These are phyloP conservation scores for Brachyptera putata DNA, from an alignment of 2,888 invertebrate genomes.

Conservation along the genomic window DNA sequence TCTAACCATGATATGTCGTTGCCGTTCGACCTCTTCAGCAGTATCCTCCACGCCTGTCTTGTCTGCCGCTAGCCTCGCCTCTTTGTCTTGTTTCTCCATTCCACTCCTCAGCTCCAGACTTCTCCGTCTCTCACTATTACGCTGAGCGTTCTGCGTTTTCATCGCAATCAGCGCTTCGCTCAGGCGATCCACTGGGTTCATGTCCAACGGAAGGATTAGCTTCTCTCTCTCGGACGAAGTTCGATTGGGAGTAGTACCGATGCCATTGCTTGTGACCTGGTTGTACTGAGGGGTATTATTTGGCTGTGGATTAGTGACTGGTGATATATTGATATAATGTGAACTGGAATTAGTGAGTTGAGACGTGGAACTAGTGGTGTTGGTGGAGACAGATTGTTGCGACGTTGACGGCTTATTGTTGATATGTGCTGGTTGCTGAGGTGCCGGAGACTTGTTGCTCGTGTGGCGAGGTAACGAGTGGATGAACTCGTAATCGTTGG, in stretches of 20 bases:
- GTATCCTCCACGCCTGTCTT: background rate
- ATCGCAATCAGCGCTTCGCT: constrained; percentile 12
- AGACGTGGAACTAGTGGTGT: background rate
- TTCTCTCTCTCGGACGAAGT: constrained; percentile 18
- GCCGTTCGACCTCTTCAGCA: no score
- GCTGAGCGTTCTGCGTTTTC: constrained; percentile 4
- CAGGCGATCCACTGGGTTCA: constrained; percentile 10
- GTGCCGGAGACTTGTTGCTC: background rate
- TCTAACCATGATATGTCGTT: background rate
- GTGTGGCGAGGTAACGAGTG: constrained; percentile 33
- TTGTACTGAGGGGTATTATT: no score
- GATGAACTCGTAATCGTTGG: constrained; percentile 46
- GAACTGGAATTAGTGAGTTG: background rate
- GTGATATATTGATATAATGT: background rate
- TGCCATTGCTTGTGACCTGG: background rate
- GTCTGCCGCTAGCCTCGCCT: background rate
- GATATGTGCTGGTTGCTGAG: background rate
- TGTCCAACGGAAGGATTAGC: constrained; percentile 28
- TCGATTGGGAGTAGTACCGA: background rate
- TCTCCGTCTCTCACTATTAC: background rate
- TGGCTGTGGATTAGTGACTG: background rate
- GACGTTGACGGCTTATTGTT: constrained; percentile 17
- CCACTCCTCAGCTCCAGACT: constrained; percentile 9
- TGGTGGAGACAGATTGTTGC: constrained; percentile 14
- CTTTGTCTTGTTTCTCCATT: no score